Percentiles rank a stretch among this genome's conserved stretches.
Conservation (phyloP, 2,113 vertebrate species). For the Dasyprocta punctata region DNA sequence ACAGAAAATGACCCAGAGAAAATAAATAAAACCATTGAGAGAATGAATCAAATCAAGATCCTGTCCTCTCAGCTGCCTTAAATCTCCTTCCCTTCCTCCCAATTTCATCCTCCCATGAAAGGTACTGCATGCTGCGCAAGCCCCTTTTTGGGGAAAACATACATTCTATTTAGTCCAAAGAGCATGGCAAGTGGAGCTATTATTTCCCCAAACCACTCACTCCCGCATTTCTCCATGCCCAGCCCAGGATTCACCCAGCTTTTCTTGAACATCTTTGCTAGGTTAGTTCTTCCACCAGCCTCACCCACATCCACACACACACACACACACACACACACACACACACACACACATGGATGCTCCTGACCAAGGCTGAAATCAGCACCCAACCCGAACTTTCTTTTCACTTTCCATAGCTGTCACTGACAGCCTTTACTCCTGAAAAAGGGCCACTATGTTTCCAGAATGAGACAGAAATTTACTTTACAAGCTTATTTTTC, state of each 20-base stretch:
- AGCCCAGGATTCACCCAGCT: neutral
- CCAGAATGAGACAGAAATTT: neutral
- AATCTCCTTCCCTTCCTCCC: neutral
- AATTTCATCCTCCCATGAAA: neutral
- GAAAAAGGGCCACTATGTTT: neutral
- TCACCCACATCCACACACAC: rapidly evolving
- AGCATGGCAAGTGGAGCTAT: neutral
- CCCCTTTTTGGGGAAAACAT: neutral
- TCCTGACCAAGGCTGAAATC: neutral
- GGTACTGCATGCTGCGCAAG: neutral
- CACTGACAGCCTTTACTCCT: neutral
- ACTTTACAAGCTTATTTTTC: neutral
- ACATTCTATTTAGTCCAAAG: neutral
- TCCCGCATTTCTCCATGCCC: neutral
- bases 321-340: too few species aligned
- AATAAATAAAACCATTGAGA: neutral
- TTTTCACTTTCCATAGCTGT: neutral
- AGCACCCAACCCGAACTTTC: neutral
- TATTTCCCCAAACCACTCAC: neutral
- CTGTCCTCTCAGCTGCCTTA: neutral
- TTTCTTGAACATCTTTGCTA: neutral
- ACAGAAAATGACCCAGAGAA: neutral
- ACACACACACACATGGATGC: rapidly evolving
- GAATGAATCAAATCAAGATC: neutral
- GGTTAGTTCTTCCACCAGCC: neutral